Percentiles rank a stretch among this genome's conserved stretches.
Conservation (phyloP, 2,113 vertebrate species). For the Columba livia region DNA sequence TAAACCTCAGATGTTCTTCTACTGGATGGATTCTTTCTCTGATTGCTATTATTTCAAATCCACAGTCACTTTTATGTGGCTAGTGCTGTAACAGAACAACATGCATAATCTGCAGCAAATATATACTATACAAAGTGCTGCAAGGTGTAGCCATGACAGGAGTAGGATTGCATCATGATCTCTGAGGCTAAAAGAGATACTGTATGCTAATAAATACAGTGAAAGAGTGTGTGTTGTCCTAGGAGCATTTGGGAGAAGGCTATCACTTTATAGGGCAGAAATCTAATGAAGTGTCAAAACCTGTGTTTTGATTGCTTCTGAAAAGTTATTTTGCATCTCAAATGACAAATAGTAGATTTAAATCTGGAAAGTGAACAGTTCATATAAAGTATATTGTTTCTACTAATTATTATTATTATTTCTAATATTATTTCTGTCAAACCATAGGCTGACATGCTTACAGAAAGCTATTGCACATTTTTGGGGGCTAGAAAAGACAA, state of each 20-base stretch:
- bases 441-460: neutral
- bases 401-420: neutral
- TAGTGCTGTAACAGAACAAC: neutral
- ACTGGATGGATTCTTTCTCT: constrained; percentile 12
- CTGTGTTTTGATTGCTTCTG: constrained; percentile 15
- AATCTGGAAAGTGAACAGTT: neutral
- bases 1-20: constrained; percentile 31
- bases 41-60: neutral
- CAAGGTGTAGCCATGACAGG: neutral
- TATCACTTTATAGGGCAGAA: neutral
- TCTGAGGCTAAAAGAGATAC: neutral
- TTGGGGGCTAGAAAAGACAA: neutral
- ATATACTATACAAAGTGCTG: neutral
- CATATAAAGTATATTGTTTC: neutral
- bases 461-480: neutral
- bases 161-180: neutral
- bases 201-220: neutral
- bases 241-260: neutral
- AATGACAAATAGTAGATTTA: neutral
- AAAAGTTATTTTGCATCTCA: neutral
- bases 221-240: neutral
- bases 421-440: neutral
- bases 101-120: neutral
- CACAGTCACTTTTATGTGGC: neutral
- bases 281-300: neutral